Evolutionary conservation across 2,797 vertebrate genomes (phyloP), one percentile per base, ranked within the genome.

Genomic region (Carcharodon carcharias): DNA sequence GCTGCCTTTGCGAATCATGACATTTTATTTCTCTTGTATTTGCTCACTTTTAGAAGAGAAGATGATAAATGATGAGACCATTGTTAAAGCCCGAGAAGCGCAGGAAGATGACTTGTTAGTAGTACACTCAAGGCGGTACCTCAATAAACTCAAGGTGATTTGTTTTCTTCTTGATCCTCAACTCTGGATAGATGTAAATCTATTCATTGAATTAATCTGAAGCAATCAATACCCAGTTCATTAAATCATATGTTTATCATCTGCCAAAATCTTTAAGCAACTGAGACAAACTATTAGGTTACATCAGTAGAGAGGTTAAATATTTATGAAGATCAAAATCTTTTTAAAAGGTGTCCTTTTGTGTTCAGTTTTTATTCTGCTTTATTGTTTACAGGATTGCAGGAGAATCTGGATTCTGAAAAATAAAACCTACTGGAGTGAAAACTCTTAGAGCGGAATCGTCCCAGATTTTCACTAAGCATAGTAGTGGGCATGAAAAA

Each of bases 21-120:
- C 21, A 11, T 28, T 95, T 71, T 35, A 31, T 65, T 23, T 95
- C 26, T 73, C 16, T 54, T 16, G 61, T 65, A 23, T 4, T 95
- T 71, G 8, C 26, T 12, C 7, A 56, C 28, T 98, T 97, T 96
- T 97, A 99, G 99, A 99, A 97, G 99, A 99, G 97, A 98, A 98
- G 96, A 98, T 99, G 91, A 97, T 99, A 97, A 98, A 98, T 3
- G 99, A 99, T 97, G 97, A 98, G 77, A 98, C 97, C 97, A 98
- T 99, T 2, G 98, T 99, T 94, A 97, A 98, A 97, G 99, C 99
- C 0, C 97, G 96, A 58, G 99, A 99, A 97, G 99, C 99, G 21
- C 98, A 98, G 0, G 99, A 99, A 85, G 98, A 99, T 40, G 99
- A 99, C 97, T 98, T 99, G 96, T 97, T 99, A 97, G 98, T 99